A percentile compares a stretch with the other conserved stretches of the same genome.
phyloP scores from a whole-genome alignment of 2,113 vertebrate species.

The Centropristis striata region DNA sequence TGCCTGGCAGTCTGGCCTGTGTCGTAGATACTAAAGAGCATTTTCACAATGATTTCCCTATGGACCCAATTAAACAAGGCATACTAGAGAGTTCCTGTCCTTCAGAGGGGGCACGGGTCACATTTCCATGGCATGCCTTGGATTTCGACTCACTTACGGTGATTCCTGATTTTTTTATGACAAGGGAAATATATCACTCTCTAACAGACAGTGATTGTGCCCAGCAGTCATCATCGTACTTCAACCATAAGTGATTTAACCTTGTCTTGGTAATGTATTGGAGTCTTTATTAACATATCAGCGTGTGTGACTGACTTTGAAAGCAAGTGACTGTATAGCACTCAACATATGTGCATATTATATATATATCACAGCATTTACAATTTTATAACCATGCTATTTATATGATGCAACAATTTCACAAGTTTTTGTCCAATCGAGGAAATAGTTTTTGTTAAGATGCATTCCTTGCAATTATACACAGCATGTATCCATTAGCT shows the following conservation, averaged over 20 bases:
- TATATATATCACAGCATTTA: background rate
- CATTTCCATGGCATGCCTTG: slow-evolving; percentile 44
- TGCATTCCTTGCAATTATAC: no score
- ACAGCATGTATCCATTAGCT: no score
- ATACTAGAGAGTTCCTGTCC: slow-evolving; percentile 49
- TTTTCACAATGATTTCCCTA: slow-evolving; percentile 73
- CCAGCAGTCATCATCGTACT: slow-evolving; percentile 6
- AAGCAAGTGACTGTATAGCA: background rate
- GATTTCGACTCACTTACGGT: slow-evolving; percentile 36
- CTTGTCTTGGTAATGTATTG: slow-evolving; percentile 8
- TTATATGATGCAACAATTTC: no score
- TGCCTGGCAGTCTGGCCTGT: slow-evolving; percentile 63
- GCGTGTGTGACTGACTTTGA: background rate
- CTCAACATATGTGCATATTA: background rate
- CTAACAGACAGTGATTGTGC: background rate
- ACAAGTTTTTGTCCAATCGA: no score
- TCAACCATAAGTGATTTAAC: slow-evolving; percentile 2
- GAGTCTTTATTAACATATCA: background rate
- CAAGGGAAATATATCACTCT: slow-evolving; percentile 23
- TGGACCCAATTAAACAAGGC: slow-evolving; percentile 74
- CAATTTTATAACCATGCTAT: no score
- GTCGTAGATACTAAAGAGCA: slow-evolving; percentile 52
- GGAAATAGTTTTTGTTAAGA: no score
- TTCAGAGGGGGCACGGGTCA: slow-evolving; percentile 36
- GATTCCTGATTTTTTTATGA: slow-evolving; percentile 59